A percentile compares a stretch with the other conserved stretches of the same genome.
These are phyloP conservation scores for Cenopis cana DNA, from an alignment of 2,888 invertebrate species.

Conservation along the genomic window DNA sequence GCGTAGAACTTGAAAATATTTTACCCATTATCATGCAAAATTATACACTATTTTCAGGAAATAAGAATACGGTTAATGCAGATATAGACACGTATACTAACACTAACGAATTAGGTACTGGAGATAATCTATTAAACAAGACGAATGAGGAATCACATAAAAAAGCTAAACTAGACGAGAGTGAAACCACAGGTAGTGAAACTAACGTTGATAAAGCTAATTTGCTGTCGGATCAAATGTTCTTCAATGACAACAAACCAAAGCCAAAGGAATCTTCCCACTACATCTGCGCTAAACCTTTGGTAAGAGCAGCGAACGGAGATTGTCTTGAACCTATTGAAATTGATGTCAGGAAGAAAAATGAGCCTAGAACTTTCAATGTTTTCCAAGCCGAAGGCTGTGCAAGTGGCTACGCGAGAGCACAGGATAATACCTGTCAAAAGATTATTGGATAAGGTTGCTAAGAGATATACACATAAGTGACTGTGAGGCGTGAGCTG, in stretches of 20 bases:
- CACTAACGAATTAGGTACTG: conserved; percentile 6
- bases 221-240: conserved; percentile 27
- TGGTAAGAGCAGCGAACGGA: conserved; percentile 25
- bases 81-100: background rate
- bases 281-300: conserved; percentile 6
- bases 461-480: too few species aligned
- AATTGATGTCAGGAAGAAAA: conserved; percentile 1
- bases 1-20: conserved; percentile 21
- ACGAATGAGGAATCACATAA: background rate
- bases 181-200: background rate
- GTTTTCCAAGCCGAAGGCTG: conserved; percentile 20
- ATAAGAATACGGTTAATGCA: background rate
- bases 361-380: background rate
- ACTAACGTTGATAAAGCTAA: background rate
- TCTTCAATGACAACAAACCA: conserved; percentile 16
- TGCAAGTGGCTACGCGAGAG: conserved; percentile 9
- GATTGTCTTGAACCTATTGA: conserved; percentile 13
- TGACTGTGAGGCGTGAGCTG: too few species aligned
- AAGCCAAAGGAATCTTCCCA: background rate
- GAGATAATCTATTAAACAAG: conserved; percentile 4
- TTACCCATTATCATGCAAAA: conserved; percentile 17
- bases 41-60: conserved; percentile 5
- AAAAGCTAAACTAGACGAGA: background rate
- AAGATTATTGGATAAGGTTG: background rate
- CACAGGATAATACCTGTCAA: conserved; percentile 27